A percentile compares a stretch with the other conserved stretches of the same genome.
Conservation (phyloP, 2,888 invertebrate genomes). For the Hyposoter dolosus region DNA sequence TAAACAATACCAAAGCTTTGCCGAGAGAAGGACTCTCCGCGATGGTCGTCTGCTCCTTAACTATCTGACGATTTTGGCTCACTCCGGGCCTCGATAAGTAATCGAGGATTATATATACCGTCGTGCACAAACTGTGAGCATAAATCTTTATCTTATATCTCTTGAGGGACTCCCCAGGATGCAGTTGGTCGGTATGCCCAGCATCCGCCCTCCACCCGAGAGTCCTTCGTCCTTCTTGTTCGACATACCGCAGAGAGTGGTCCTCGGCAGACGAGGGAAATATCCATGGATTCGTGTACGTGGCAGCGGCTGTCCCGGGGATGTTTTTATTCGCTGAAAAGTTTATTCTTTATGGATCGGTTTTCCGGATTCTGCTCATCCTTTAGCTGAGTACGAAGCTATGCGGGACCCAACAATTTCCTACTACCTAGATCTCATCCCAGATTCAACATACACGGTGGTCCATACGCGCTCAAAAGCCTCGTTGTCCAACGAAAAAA, state of each 20-base stretch:
- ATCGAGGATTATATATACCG: conserved; percentile 68
- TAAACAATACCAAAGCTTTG: conserved; percentile 8
- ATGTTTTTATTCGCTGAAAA: conserved; percentile 46
- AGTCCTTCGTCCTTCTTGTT: conserved; percentile 40
- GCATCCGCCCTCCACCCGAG: conserved; percentile 9
- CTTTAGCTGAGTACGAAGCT: neutral
- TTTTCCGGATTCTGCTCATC: conserved; percentile 45
- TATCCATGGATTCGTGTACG: conserved; percentile 10
- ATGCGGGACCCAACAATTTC: neutral
- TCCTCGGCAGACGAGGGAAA: conserved; percentile 20
- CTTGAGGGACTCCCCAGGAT: conserved; percentile 72
- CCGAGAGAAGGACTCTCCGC: conserved; percentile 48
- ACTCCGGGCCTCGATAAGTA: conserved; percentile 69
- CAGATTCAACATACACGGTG: conserved; percentile 1
- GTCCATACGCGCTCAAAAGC: neutral
- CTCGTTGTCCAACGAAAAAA: neutral
- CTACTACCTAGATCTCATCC: no score
- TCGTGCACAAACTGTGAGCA: conserved; percentile 72
- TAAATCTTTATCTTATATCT: conserved; percentile 77
- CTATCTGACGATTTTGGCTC: neutral
- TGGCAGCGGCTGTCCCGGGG: conserved; percentile 2
- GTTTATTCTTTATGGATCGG: conserved; percentile 68
- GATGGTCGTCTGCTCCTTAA: conserved; percentile 27
- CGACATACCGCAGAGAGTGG: conserved; percentile 28
- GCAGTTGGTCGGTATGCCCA: conserved; percentile 58